A percentile compares a stretch with the other conserved stretches of the same genome.
Evolutionary conservation across 2,113 vertebrate genomes (phyloP).

Genomic region (Pollimyrus isidori): DNA sequence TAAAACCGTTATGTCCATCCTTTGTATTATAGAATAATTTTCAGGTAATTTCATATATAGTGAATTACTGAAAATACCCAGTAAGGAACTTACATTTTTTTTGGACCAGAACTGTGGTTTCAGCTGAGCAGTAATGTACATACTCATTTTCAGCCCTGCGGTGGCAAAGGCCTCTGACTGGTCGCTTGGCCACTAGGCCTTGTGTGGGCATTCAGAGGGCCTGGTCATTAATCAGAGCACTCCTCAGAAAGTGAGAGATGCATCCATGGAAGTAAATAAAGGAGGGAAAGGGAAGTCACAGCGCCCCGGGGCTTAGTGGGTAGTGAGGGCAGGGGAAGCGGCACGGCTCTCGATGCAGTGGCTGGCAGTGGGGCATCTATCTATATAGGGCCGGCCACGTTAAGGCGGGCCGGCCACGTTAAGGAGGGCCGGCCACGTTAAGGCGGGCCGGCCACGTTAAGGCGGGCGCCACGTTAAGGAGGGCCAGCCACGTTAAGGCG

Average conservation of each 20-base stretch:
- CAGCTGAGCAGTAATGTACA: not conserved
- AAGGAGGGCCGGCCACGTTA: not conserved
- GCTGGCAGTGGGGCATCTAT: not conserved
- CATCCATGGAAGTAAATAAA: conserved; percentile 29
- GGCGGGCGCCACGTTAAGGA: too few species aligned
- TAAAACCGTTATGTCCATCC: not conserved
- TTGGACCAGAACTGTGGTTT: not conserved
- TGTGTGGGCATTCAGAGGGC: conserved; percentile 23
- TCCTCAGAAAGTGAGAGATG: conserved; percentile 35
- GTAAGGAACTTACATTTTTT: not conserved
- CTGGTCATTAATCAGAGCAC: conserved; percentile 35
- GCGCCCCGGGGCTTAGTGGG: not conserved
- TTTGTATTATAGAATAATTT: not conserved
- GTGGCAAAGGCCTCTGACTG: conserved; percentile 16
- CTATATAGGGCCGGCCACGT: not conserved
- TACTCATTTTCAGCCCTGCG: conserved; percentile 3
- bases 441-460: not conserved
- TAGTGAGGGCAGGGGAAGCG: not conserved
- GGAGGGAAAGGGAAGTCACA: conserved; percentile 27
- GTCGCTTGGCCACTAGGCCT: conserved; percentile 21
- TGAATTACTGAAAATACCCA: not conserved
- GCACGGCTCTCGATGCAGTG: not conserved
- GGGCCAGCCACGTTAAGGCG: too few species aligned
- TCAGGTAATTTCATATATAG: not conserved
- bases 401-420: not conserved